Evolutionary conservation across 1,140 invertebrate species (phyloP), one percentile per base, ranked within the genome.

Genomic region (Micrasema longulum): DNA sequence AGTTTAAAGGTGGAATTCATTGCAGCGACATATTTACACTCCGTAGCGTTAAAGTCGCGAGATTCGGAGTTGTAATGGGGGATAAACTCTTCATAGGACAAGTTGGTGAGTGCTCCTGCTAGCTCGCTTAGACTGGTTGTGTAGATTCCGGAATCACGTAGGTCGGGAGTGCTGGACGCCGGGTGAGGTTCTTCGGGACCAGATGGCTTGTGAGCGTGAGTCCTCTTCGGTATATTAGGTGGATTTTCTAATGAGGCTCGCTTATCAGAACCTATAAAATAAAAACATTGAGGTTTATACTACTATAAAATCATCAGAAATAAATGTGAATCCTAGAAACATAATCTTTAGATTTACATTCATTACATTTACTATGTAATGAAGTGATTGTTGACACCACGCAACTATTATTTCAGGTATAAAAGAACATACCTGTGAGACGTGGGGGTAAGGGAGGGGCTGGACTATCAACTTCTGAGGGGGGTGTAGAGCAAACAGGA

Each of bases 101-200:
- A 53, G 36, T 73, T 72, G 5, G 38, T 71, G 11, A 76, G 53
- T 3, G 74, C 70, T 14, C 74, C 67, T 0, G 66, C 36, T 4
- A 76, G 53, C 63, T 76, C 74, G 31, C 74, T 76, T 7, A 76
- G 64, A 22, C 74, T 76, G 7, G 74, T 71, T 5, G 74, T 76
- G n/a, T 70, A 76, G 22, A 76, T 76, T 2, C 74, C 74, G 1
- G 74, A 76, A 47, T 76, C 74, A 11, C 74, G 26, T 14, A 76
- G 52, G 38, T 76, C 74, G 0, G 74, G 74, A 6, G 74, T 73
- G 26, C 67, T 65, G 0, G 73, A 69, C n/a, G 45, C 45, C 11
- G 55, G 65, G 43, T 66, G 60, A 20, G 66, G 65, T 5, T 71
- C 71, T 3, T 76, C 74, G 0, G 67, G 53, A 12, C 36, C 70